Evolutionary conservation across 2,797 vertebrate genomes (phyloP).

Genomic region (Coccyzus lansbergi): DNA sequence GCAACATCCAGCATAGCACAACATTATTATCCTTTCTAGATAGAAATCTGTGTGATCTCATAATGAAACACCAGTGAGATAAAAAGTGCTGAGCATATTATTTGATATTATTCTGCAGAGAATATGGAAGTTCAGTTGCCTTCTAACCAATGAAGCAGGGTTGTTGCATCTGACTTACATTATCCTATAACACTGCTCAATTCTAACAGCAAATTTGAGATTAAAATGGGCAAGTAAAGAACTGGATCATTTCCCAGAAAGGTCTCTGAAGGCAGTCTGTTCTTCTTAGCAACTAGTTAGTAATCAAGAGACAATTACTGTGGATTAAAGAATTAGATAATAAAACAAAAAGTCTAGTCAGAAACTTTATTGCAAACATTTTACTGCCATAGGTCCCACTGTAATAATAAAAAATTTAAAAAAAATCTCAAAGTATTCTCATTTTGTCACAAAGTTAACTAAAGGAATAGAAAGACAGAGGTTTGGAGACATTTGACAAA

Average conservation of each 20-base stretch:
- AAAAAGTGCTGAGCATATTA: background rate
- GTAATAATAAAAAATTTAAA: background rate
- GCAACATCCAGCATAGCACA: background rate
- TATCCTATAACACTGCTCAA: constrained; percentile 1
- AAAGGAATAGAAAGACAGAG: background rate
- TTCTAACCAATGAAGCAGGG: background rate
- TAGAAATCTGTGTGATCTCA: background rate
- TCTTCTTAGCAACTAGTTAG: constrained; percentile 48
- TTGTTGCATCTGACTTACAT: background rate
- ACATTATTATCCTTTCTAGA: constrained; percentile 7
- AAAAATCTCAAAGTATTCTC: background rate
- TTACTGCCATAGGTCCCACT: background rate
- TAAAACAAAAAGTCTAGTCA: constrained; percentile 43
- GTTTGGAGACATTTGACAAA: background rate
- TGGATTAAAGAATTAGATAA: constrained; percentile 57
- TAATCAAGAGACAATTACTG: constrained; percentile 31
- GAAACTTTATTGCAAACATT: constrained; percentile 18
- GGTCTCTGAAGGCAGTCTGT: constrained; percentile 31
- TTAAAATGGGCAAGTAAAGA: constrained; percentile 37
- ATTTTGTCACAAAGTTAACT: constrained; percentile 40
- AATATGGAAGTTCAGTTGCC: background rate
- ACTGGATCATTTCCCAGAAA: constrained; percentile 62
- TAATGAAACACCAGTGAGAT: constrained; percentile 30
- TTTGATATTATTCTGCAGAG: constrained; percentile 11
- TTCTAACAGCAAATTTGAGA: constrained; percentile 63